A percentile compares a stretch with the other conserved stretches of the same genome.
These are phyloP conservation scores for Agrochola litura DNA, from an alignment of 2,888 invertebrate species.

Conservation along the genomic window DNA sequence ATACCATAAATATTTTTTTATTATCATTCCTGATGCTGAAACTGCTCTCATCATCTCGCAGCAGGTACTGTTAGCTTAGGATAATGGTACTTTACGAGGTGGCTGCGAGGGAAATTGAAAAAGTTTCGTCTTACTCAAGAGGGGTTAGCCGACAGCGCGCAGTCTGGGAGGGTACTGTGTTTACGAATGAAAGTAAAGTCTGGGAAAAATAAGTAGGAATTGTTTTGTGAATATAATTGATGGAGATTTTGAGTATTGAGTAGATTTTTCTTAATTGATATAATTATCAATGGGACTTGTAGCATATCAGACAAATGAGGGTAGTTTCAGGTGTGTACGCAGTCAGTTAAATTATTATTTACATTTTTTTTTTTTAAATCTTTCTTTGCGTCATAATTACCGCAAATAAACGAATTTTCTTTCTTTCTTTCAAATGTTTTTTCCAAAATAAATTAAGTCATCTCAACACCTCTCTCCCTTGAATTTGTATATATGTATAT, in stretches of 20 bases:
- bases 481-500: no score
- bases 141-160: constrained; percentile 32
- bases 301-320: no score
- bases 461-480: no score
- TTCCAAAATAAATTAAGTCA: no score
- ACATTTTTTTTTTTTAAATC: no score
- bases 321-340: no score
- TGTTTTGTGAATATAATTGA: neutral
- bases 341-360: no score
- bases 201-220: neutral
- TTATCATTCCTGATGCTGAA: constrained; percentile 8
- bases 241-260: neutral
- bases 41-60: constrained; percentile 13
- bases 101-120: constrained; percentile 58
- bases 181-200: constrained; percentile 16
- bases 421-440: no score
- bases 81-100: constrained; percentile 56
- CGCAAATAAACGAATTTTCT: no score
- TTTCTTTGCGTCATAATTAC: no score
- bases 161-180: constrained; percentile 43
- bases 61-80: constrained; percentile 51
- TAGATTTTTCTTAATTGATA: neutral
- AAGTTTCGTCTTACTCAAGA: constrained; percentile 57
- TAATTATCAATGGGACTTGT: neutral
- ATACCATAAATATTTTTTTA: constrained; percentile 19